These are phyloP conservation scores for Spilogale gracilis DNA, from an alignment of 2,113 vertebrate species.

Conservation along the genomic window DNA sequence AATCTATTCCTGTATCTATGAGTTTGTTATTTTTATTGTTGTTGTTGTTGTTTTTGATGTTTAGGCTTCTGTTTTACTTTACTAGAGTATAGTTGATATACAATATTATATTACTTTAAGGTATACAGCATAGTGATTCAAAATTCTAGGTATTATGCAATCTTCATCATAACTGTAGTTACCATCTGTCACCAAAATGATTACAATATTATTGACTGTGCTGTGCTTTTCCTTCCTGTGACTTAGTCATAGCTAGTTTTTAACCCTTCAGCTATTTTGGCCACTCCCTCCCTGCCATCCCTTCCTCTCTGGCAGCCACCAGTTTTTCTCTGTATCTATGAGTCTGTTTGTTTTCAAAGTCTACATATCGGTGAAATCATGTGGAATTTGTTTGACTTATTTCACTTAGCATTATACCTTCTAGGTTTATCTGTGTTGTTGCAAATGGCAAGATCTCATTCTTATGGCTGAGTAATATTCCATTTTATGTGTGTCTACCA, in stretches of 20 bases:
- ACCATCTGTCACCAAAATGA: background rate
- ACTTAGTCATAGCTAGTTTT: background rate
- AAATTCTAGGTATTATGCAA: background rate
- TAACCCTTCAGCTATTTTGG: background rate
- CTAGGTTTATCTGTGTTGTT: background rate
- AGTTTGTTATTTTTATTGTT: background rate
- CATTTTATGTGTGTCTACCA: background rate
- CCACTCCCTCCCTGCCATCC: background rate
- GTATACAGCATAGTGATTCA: background rate
- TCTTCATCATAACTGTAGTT: background rate
- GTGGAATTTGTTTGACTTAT: background rate
- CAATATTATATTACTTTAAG: background rate
- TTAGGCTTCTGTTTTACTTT: background rate
- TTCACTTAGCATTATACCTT: background rate
- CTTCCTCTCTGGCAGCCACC: background rate
- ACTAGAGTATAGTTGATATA: background rate
- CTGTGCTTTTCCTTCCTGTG: background rate
- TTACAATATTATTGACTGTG: background rate
- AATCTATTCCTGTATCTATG: background rate
- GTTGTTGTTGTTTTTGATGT: background rate
- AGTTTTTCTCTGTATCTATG: background rate
- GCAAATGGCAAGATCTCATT: background rate
- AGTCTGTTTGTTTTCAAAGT: background rate
- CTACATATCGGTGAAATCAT: background rate
- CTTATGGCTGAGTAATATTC: background rate